These are phyloP conservation scores for Paratilapia polleni DNA, from an alignment of 2,113 vertebrate genomes.

Conservation along the genomic window DNA sequence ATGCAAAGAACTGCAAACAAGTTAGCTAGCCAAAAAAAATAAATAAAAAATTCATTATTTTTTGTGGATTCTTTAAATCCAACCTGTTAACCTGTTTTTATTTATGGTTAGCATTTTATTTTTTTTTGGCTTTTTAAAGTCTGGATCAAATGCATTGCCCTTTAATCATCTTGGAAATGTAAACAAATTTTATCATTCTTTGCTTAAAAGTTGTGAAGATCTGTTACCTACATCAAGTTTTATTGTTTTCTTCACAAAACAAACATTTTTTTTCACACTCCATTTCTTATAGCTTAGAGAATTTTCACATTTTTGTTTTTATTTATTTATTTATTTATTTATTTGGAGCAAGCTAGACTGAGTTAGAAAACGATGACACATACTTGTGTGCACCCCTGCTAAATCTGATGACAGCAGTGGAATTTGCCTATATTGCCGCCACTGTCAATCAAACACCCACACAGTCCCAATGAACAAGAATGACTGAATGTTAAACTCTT, in stretches of 20 bases:
- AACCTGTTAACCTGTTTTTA: too few relatives aligned
- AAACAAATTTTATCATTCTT: too few relatives aligned
- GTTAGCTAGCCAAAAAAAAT: neutral
- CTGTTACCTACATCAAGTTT: neutral
- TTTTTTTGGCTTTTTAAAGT: neutral
- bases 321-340: neutral
- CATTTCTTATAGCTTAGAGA: neutral
- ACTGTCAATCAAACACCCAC: neutral
- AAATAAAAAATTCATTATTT: too few relatives aligned
- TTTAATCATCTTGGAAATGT: neutral
- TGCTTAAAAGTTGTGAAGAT: too few relatives aligned
- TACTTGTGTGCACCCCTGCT: neutral
- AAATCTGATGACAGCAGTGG: neutral
- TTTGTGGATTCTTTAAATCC: too few relatives aligned
- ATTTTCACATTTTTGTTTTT: neutral
- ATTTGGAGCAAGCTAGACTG: neutral
- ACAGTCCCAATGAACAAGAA: neutral
- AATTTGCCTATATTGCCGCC: neutral
- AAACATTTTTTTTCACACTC: neutral
- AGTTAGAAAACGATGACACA: neutral
- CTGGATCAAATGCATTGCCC: neutral
- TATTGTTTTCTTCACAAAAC: neutral
- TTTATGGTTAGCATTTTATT: neutral
- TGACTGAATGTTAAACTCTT: neutral
- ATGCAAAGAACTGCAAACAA: neutral